phyloP scores from a whole-genome alignment of 2,888 invertebrate species.

The Yponomeuta sedellus region DNA sequence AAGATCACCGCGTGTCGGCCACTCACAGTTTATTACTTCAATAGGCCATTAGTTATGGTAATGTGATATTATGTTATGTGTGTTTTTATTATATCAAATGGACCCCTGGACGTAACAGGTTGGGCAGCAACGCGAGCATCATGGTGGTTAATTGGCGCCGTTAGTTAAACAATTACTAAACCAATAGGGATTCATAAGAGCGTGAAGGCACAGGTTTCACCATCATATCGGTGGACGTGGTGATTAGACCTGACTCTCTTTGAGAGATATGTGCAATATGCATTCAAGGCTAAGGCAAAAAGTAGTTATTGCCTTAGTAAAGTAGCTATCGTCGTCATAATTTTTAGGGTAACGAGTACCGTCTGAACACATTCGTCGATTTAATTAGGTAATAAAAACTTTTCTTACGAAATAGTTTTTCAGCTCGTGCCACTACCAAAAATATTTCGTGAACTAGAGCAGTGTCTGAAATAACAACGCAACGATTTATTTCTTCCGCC shows the following conservation, averaged over 20 bases:
- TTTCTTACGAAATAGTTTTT: too few relatives aligned
- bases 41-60: not conserved
- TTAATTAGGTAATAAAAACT: too few relatives aligned
- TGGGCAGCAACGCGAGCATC: not conserved
- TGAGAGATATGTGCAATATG: not conserved
- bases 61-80: not conserved
- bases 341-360: too few relatives aligned
- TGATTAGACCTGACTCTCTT: not conserved
- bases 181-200: not conserved
- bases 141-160: not conserved
- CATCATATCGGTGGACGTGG: not conserved
- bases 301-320: too few relatives aligned
- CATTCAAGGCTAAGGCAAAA: not conserved
- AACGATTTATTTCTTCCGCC: not conserved
- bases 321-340: too few relatives aligned
- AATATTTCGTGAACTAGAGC: not conserved
- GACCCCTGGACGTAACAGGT: not conserved
- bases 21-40: not conserved
- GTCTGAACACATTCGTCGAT: too few relatives aligned
- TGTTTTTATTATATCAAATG: not conserved
- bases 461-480: not conserved
- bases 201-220: not conserved
- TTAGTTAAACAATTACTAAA: constrained; percentile 2
- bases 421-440: not conserved
- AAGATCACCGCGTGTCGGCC: not conserved